phyloP scores from a whole-genome alignment of 2,113 vertebrate genomes.

The Ophiodon elongatus region DNA sequence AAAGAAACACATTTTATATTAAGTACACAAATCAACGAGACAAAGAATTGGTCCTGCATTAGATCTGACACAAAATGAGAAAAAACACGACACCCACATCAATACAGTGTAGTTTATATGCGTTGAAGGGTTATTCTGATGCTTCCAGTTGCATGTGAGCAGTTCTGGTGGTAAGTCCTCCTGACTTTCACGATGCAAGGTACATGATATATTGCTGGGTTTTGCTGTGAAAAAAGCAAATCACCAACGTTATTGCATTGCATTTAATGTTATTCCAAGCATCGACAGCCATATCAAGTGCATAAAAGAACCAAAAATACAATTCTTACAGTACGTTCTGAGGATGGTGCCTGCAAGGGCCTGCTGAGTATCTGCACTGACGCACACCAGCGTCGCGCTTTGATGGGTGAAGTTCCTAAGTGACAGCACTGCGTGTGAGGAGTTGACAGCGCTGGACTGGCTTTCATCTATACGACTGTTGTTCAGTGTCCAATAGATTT shows the following conservation, averaged over 20 bases:
- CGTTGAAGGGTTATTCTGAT: constrained; percentile 8
- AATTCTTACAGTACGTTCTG: constrained; percentile 65
- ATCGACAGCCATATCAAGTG: not conserved
- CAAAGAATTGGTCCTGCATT: not conserved
- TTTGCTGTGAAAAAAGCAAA: constrained; percentile 53
- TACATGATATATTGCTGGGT: constrained; percentile 67
- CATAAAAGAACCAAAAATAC: not conserved
- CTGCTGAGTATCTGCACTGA: not conserved
- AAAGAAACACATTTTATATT: constrained; percentile 34
- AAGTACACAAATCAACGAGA: not conserved
- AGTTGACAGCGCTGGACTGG: constrained; percentile 36
- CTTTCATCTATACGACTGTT: not conserved
- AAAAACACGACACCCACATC: constrained; percentile 37
- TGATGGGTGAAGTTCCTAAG: constrained; percentile 61
- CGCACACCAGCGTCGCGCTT: constrained; percentile 46
- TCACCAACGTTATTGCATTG: not conserved
- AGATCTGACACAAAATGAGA: not conserved
- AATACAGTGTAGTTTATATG: constrained; percentile 55
- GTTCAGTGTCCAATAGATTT: constrained; percentile 68
- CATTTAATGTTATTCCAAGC: not conserved
- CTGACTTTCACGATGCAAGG: not conserved
- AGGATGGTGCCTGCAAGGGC: constrained; percentile 68
- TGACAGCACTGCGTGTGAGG: constrained; percentile 45
- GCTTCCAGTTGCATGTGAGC: constrained; percentile 72
- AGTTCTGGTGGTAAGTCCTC: rapidly evolving